A percentile compares a stretch with the other conserved stretches of the same genome.
phyloP scores from a whole-genome alignment of 2,888 invertebrate species.

The Archips xylosteana region DNA sequence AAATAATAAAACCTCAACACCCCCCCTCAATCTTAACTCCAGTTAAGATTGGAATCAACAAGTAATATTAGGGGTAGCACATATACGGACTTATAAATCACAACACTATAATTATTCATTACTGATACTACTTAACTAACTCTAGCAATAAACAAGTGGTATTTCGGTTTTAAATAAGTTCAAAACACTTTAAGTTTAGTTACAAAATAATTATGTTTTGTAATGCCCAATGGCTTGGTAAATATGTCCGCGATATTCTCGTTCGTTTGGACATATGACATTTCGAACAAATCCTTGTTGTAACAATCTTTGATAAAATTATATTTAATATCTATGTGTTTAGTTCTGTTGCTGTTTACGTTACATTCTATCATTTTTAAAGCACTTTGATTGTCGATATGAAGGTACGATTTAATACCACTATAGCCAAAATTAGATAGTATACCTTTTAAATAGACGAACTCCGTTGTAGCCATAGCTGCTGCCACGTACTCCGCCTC shows the following conservation, averaged over 20 bases:
- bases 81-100: too few species aligned
- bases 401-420: neutral
- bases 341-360: neutral
- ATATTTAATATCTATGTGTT: neutral
- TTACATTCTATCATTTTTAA: neutral
- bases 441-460: too few species aligned
- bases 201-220: neutral
- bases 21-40: too few species aligned
- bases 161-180: neutral
- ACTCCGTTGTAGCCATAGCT: neutral
- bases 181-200: neutral
- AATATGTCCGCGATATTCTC: neutral
- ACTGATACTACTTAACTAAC: neutral
- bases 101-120: too few species aligned
- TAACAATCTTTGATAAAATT: neutral
- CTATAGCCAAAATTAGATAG: neutral
- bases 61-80: too few species aligned
- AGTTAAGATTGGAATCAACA: too few species aligned
- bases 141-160: neutral
- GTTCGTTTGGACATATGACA: neutral
- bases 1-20: too few species aligned
- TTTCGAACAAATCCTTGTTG: neutral
- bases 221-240: neutral
- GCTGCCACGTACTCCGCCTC: slow-evolving; percentile 8
- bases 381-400: neutral